Percentiles rank a stretch among this genome's conserved stretches.
phyloP scores from a whole-genome alignment of 2,888 invertebrate genomes.

The Drosophila stalkeri region DNA sequence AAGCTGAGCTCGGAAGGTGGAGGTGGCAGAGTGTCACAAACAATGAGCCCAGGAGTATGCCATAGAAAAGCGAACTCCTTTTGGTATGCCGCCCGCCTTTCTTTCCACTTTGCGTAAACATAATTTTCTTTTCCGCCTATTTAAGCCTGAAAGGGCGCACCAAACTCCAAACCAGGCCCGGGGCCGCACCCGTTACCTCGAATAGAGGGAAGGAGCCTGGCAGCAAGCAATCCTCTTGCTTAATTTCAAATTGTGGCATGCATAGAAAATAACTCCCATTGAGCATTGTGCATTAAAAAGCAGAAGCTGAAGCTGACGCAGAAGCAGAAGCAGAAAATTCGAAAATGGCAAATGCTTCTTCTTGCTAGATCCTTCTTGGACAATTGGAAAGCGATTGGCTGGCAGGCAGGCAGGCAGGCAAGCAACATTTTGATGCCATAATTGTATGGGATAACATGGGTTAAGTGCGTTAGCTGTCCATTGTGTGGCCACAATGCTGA shows the following conservation, averaged over 20 bases:
- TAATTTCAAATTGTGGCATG: conserved; percentile 61
- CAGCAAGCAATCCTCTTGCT: conserved; percentile 48
- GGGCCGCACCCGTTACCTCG: conserved; percentile 11
- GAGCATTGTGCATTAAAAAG: conserved; percentile 48
- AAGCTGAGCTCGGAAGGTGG: conserved; percentile 4
- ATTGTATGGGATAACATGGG: conserved; percentile 60
- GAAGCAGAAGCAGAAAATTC: background rate
- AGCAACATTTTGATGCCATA: conserved; percentile 34
- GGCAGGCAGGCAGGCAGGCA: conserved; percentile 23
- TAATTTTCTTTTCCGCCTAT: conserved; percentile 81
- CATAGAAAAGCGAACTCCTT: conserved; percentile 41
- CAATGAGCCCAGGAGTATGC: conserved; percentile 47
- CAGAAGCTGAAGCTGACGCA: conserved; percentile 7
- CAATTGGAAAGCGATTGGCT: conserved; percentile 59
- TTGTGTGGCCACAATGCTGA: conserved; percentile 36
- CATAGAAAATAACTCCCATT: conserved; percentile 42
- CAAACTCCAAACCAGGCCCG: conserved; percentile 16
- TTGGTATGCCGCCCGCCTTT: conserved; percentile 30
- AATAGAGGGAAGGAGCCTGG: too few species aligned
- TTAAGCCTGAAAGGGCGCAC: conserved; percentile 67
- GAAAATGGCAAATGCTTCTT: conserved; percentile 8
- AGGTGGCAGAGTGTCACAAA: conserved; percentile 23
- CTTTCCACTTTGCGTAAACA: conserved; percentile 69
- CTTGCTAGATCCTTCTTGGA: background rate
- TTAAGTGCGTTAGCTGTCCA: conserved; percentile 34